Conservation (phyloP, 2,113 vertebrate species). For the Nothobranchius furzeri region DNA sequence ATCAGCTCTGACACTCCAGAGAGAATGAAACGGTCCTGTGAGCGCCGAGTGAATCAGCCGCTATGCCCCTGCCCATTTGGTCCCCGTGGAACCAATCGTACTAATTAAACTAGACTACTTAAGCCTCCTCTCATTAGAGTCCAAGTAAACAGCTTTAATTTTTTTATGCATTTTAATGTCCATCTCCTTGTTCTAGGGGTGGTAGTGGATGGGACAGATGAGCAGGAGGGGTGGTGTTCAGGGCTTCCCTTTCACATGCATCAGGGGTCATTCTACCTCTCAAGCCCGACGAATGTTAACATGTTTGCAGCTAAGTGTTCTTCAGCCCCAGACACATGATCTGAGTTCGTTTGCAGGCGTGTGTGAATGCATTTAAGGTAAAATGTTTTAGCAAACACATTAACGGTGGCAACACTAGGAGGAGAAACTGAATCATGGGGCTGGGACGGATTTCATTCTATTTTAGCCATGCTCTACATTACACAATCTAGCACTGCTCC, state of each 20-base stretch:
- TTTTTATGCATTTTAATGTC: conserved; percentile 90
- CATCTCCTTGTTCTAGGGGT: conserved; percentile 79
- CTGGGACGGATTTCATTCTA: conserved; percentile 25
- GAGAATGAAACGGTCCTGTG: conserved; percentile 59
- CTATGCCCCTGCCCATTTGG: conserved; percentile 58
- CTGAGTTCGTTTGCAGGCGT: conserved; percentile 1
- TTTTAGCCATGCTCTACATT: conserved; percentile 33
- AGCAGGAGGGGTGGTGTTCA: no score
- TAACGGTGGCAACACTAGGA: background rate
- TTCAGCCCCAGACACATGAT: background rate
- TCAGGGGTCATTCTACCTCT: conserved; percentile 47
- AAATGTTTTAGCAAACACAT: conserved; percentile 4
- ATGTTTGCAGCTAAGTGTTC: background rate
- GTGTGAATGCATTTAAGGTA: background rate
- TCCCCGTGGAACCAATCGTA: conserved; percentile 70
- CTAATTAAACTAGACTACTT: conserved; percentile 80
- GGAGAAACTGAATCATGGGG: conserved; percentile 6
- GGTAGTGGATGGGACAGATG: conserved; percentile 27
- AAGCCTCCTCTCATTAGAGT: conserved; percentile 85
- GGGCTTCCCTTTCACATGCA: background rate
- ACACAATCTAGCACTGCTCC: conserved; percentile 54
- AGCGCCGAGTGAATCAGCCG: conserved; percentile 67
- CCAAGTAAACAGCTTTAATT: conserved; percentile 89
- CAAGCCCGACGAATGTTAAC: conserved; percentile 15
- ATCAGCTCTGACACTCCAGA: conserved; percentile 54